phyloP scores from a whole-genome alignment of 2,113 vertebrate species.

The Hystrix brachyura region DNA sequence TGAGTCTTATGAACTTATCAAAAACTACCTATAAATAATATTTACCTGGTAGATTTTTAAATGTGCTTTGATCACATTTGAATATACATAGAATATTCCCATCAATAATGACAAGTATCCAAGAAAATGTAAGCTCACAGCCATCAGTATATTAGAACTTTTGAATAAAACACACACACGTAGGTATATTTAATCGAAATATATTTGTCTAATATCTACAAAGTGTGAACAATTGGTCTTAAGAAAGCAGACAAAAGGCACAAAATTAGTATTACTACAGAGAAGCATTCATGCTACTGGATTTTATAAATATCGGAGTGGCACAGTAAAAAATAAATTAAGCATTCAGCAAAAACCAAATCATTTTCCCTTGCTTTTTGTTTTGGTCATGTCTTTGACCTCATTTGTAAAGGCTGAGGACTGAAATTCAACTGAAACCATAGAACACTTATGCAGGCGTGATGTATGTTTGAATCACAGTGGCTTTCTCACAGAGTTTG shows the following conservation, averaged over 20 bases:
- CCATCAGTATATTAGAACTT: constrained; percentile 15
- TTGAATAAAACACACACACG: constrained; percentile 65
- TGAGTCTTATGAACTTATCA: neutral
- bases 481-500: constrained; percentile 69
- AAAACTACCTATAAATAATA: neutral
- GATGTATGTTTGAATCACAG: constrained; percentile 47
- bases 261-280: constrained; percentile 79
- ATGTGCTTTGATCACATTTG: neutral
- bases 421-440: constrained; percentile 44
- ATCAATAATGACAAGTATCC: neutral
- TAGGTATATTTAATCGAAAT: constrained; percentile 69
- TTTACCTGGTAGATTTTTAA: neutral
- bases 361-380: constrained; percentile 43
- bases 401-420: constrained; percentile 46
- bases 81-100: neutral
- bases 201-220: constrained; percentile 75
- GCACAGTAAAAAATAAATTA: constrained; percentile 69
- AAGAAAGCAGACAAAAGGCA: constrained; percentile 87
- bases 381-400: constrained; percentile 58
- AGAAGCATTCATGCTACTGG: constrained; percentile 79
- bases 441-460: neutral
- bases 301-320: constrained; percentile 61
- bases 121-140: constrained; percentile 18
- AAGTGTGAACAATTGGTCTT: constrained; percentile 73
- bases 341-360: constrained; percentile 70